Percentiles rank a stretch among this genome's conserved stretches.
Conservation (phyloP, 2,113 vertebrate genomes). For the Oriolus oriolus region DNA sequence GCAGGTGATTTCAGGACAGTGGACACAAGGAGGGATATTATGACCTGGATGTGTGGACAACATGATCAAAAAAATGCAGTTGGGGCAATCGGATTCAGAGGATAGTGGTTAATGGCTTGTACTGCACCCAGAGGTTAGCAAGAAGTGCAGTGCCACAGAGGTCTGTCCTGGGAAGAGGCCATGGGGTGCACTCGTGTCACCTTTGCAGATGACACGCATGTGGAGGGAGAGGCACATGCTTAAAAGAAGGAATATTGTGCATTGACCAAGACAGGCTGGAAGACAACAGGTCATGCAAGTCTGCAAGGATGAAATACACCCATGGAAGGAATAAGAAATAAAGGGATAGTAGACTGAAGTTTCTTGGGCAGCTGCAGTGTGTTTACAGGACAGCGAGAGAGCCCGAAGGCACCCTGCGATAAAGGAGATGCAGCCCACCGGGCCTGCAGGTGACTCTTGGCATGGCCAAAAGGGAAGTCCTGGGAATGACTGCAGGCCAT, state of each 20-base stretch:
- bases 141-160: neutral
- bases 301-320: neutral
- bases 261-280: neutral
- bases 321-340: neutral
- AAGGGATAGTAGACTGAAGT: too few species aligned
- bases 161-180: neutral
- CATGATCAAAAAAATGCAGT: neutral
- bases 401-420: fast-evolving
- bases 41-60: neutral
- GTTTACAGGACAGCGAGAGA: neutral
- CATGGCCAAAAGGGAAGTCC: neutral
- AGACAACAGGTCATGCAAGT: neutral
- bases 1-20: neutral
- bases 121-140: neutral
- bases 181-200: neutral
- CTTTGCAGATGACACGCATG: neutral
- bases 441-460: neutral
- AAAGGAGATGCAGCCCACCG: neutral
- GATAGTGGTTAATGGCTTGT: neutral
- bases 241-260: neutral
- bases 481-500: neutral
- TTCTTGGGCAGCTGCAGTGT: neutral
- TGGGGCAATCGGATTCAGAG: neutral
- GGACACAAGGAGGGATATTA: neutral
- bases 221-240: neutral